phyloP scores from a whole-genome alignment of 2,888 invertebrate species.

The Pardosa pseudoannulata region DNA sequence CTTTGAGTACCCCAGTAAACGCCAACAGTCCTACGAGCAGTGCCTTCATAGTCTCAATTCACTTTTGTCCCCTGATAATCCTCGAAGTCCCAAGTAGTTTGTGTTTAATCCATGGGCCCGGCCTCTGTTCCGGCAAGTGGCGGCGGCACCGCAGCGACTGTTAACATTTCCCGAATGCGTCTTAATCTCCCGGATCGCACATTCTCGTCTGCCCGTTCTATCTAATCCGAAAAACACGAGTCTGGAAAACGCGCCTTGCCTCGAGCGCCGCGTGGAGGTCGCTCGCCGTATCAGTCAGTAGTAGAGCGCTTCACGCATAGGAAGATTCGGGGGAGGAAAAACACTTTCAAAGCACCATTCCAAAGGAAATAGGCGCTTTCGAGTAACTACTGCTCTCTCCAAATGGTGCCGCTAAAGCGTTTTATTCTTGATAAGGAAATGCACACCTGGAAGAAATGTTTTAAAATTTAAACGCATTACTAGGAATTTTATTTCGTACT shows the following conservation, averaged over 20 bases:
- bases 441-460: too few species aligned
- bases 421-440: too few species aligned
- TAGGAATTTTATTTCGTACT: too few species aligned
- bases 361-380: too few species aligned
- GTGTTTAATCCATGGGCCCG: constrained; percentile 42
- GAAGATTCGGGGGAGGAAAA: too few species aligned
- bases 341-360: too few species aligned
- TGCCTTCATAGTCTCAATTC: constrained; percentile 20
- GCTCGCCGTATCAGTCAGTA: not conserved
- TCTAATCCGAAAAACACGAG: constrained; percentile 48
- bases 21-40: constrained; percentile 16
- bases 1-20: constrained; percentile 38
- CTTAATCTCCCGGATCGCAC: constrained; percentile 60
- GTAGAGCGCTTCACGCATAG: too few species aligned
- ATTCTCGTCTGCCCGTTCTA: constrained; percentile 46
- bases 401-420: too few species aligned
- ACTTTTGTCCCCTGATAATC: constrained; percentile 29
- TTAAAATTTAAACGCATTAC: too few species aligned
- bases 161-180: constrained; percentile 41
- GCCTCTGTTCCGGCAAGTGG: constrained; percentile 28
- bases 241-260: constrained; percentile 30
- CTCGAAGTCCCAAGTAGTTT: constrained; percentile 30
- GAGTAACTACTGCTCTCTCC: too few species aligned
- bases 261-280: constrained; percentile 22
- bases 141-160: constrained; percentile 27